Conservation (phyloP, 2,888 invertebrate species). For the Dusona sp. region DNA sequence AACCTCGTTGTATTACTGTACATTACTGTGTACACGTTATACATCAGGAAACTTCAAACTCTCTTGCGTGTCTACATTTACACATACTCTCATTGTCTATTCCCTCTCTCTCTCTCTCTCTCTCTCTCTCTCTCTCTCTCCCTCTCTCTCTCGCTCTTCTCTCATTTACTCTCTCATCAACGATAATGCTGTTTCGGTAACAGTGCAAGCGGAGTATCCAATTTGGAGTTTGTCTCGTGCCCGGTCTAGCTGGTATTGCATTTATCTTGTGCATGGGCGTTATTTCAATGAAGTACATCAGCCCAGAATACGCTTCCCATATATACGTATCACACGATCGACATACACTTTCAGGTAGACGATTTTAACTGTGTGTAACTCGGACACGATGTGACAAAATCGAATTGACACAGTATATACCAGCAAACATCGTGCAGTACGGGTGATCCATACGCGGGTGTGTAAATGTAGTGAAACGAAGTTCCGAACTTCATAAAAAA, state of each 20-base stretch:
- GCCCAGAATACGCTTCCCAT: background rate
- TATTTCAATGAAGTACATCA: background rate
- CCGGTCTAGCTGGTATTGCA: slow-evolving; percentile 12
- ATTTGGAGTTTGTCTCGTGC: slow-evolving; percentile 59
- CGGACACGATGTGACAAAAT: slow-evolving; percentile 39
- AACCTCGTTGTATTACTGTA: slow-evolving; percentile 12
- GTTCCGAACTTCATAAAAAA: background rate
- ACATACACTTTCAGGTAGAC: background rate
- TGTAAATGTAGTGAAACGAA: background rate
- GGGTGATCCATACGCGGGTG: background rate
- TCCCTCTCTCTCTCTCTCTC: background rate
- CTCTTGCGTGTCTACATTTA: slow-evolving; percentile 9
- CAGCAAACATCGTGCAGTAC: slow-evolving; percentile 26
- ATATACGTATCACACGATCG: background rate
- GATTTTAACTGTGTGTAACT: slow-evolving; percentile 2
- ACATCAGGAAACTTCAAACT: slow-evolving; percentile 12
- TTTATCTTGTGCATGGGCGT: slow-evolving; percentile 15
- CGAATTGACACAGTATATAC: slow-evolving; percentile 55
- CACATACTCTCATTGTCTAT: background rate
- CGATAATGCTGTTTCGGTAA: slow-evolving; percentile 29
- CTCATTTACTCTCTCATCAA: background rate
- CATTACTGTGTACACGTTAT: slow-evolving; percentile 11
- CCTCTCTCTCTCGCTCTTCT: no score
- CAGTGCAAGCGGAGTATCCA: slow-evolving; percentile 54
- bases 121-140: background rate